These are phyloP conservation scores for Latheticus oryzae DNA, from an alignment of 2,888 invertebrate genomes.

Conservation along the genomic window DNA sequence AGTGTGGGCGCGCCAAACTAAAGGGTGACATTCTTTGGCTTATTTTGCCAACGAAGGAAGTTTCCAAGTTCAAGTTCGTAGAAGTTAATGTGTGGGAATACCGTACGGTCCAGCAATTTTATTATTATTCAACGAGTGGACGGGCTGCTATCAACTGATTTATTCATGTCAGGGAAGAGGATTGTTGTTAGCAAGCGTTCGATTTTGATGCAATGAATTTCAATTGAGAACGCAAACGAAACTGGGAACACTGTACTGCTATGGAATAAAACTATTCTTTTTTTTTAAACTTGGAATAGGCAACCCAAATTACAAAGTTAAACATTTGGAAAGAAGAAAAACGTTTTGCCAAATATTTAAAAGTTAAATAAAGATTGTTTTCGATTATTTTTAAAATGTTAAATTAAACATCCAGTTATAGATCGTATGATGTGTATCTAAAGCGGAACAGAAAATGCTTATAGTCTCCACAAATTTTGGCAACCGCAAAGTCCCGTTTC, in stretches of 20 bases:
- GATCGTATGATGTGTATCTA: too few relatives aligned
- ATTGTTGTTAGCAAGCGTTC: conserved; percentile 49
- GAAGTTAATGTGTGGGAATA: conserved; percentile 55
- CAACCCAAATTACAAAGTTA: too few relatives aligned
- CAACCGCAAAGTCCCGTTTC: too few relatives aligned
- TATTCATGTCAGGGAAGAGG: conserved; percentile 49
- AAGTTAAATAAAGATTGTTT: too few relatives aligned
- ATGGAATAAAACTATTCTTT: too few relatives aligned
- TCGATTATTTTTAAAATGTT: too few relatives aligned
- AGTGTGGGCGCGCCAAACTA: conserved; percentile 8
- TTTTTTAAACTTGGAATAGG: too few relatives aligned
- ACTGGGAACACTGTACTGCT: conserved; percentile 20
- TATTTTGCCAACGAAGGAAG: conserved; percentile 41
- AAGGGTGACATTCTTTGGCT: conserved; percentile 9
- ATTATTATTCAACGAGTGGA: conserved; percentile 48
- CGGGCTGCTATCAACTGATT: conserved; percentile 46
- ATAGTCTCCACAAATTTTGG: too few relatives aligned
- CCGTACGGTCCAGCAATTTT: conserved; percentile 44
- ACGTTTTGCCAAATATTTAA: too few relatives aligned
- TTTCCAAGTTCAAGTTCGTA: conserved; percentile 51
- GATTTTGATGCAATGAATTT: conserved; percentile 39
- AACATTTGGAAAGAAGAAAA: too few relatives aligned
- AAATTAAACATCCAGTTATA: too few relatives aligned
- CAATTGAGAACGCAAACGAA: conserved; percentile 32
- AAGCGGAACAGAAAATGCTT: too few relatives aligned